Conservation (phyloP, 2,888 invertebrate genomes). For the Matsumyia berberina region DNA sequence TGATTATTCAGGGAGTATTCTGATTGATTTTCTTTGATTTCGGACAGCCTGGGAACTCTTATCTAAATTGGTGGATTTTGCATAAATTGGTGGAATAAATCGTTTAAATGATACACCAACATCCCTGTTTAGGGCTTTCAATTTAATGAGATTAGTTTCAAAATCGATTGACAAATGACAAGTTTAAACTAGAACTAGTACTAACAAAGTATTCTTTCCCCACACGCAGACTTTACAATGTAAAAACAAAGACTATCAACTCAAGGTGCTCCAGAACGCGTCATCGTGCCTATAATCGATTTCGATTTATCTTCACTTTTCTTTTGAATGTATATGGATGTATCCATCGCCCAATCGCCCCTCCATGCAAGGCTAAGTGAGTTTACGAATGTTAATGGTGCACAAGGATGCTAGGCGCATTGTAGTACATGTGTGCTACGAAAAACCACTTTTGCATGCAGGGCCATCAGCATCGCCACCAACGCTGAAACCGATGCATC, state of each 20-base stretch:
- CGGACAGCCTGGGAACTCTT: too few species aligned
- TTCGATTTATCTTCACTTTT: conserved; percentile 54
- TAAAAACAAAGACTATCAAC: conserved; percentile 29
- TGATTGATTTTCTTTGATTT: too few species aligned
- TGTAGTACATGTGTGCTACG: conserved; percentile 60
- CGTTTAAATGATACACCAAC: too few species aligned
- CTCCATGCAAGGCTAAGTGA: conserved; percentile 53
- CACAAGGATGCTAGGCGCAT: conserved; percentile 65
- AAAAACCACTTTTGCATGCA: conserved; percentile 67
- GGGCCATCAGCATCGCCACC: conserved; percentile 34
- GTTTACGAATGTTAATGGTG: conserved; percentile 69
- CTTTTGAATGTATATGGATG: conserved; percentile 20
- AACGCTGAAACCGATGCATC: conserved; percentile 61
- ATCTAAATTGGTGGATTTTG: too few species aligned
- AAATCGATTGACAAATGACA: neutral
- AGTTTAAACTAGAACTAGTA: neutral
- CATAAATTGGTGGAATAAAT: too few species aligned
- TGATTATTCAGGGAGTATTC: too few species aligned
- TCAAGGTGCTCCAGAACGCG: conserved; percentile 45
- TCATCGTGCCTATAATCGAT: conserved; percentile 66
- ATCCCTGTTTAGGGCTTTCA: too few species aligned
- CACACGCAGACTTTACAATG: conserved; percentile 24
- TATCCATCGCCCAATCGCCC: neutral
- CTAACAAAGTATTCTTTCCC: neutral
- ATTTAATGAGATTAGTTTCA: too few species aligned